Base-by-base conservation (phyloP, 2,888 invertebrate species). In the Caenorhabditis sinica region DNA sequence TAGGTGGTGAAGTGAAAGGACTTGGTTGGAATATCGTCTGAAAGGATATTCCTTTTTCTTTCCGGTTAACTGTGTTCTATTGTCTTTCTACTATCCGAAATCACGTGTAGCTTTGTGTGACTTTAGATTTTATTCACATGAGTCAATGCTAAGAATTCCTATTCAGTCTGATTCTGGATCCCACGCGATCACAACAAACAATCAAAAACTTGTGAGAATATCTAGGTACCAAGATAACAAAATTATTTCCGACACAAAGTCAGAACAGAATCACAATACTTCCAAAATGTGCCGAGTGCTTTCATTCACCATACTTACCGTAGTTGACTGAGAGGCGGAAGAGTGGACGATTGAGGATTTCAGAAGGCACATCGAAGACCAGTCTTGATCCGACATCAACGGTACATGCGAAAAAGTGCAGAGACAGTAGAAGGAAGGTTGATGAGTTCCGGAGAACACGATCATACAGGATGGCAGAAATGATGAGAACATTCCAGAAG, bases 1-100 rank as follows among this genome's bases (percentile, higher is more conserved):
- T 84, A 84, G 2, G 84, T 80, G n/a, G 75, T 84, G 60, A 74
- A 84, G 49, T 84, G 84, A 33, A 84, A 84, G 0, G 68, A 53
- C 61, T 84, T 84, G 2, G 84, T 84, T 33, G 84, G 84, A 23
- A 84, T 65, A 28, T 84, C 84, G 61, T 83, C 83, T 83, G 43
- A 33, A 82, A 56, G 4, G 25, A 28, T 40, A 28, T 28, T 65
- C 45, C 0, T 25, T 28, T 9, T 1, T 2, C 17, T 58, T 58
- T 17, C 11, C 13, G 17, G n/a, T 1, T 20, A 15, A 51, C n/a
- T 8, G 51, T 51, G 13, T 51, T 17, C n/a, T 5, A 51, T n/a
- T n/a, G n/a, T n/a, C n/a, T n/a, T n/a, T n/a, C n/a, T n/a, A n/a
- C n/a, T n/a, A n/a, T n/a, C n/a, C n/a, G n/a, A n/a, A n/a, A n/a